A percentile compares a stretch with the other conserved stretches of the same genome.
Conservation (phyloP, 2,888 invertebrate species). For the Xylota segnis region DNA sequence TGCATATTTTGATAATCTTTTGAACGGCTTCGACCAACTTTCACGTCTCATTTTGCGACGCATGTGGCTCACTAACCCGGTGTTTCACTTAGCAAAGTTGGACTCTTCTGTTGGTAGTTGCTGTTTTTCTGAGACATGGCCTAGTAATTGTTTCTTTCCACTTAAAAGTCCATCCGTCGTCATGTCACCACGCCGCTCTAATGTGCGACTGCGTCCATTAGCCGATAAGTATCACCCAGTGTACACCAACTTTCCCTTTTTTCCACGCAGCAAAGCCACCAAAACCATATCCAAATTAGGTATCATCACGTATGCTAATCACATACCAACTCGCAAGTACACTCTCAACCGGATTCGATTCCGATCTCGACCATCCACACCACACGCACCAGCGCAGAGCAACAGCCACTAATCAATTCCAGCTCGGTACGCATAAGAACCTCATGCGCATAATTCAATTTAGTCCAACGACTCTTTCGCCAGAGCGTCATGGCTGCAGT, state of each 20-base stretch:
- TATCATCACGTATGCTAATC: constrained; percentile 68
- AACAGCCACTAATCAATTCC: constrained; percentile 33
- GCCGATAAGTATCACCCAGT: background rate
- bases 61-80: too few species aligned
- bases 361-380: constrained; percentile 49
- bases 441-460: constrained; percentile 71
- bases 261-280: background rate
- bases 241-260: background rate
- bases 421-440: constrained; percentile 5
- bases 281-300: constrained; percentile 51
- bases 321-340: constrained; percentile 49
- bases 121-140: too few species aligned
- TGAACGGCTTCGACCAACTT: too few species aligned
- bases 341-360: constrained; percentile 49
- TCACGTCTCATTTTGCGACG: too few species aligned
- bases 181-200: background rate
- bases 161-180: background rate
- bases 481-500: constrained; percentile 9
- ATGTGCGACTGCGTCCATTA: constrained; percentile 11
- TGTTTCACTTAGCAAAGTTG: too few species aligned
- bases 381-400: constrained; percentile 24
- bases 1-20: too few species aligned
- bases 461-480: constrained; percentile 54
- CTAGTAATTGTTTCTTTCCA: too few species aligned
- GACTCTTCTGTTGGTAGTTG: too few species aligned